phyloP scores from a whole-genome alignment of 1,140 invertebrate genomes.

The Phymorhynchus buccinoides region DNA sequence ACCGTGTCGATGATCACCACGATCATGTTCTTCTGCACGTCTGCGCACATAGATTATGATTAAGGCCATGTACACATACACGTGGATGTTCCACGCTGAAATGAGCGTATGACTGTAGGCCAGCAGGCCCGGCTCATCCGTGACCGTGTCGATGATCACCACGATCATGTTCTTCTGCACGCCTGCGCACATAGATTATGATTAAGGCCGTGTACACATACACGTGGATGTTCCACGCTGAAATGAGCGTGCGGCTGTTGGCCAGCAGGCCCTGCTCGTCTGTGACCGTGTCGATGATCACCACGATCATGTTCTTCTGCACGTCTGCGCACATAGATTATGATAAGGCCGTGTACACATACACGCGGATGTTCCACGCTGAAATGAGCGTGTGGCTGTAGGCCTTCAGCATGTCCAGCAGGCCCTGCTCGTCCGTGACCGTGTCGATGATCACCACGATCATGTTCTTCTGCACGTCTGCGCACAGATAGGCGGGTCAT shows the following conservation, averaged over 20 bases:
- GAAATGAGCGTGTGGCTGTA: background rate
- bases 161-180: constrained; percentile 45
- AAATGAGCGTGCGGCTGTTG: constrained; percentile 14
- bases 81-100: no score
- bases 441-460: constrained; percentile 46
- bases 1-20: constrained; percentile 46
- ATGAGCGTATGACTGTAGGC: no score
- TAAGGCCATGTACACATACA: no score
- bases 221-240: no score
- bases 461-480: constrained; percentile 47
- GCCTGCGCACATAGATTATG: no score
- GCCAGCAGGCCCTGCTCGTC: constrained; percentile 35
- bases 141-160: constrained; percentile 43
- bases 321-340: no score
- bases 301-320: constrained; percentile 45
- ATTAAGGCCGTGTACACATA: no score
- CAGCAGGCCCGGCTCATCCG: constrained; percentile 31
- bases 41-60: constrained; percentile 37
- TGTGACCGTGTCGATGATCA: constrained; percentile 40
- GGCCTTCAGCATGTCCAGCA: constrained; percentile 22
- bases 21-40: constrained; percentile 46
- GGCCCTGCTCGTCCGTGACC: constrained; percentile 31
- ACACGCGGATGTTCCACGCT: no score
- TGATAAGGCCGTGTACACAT: no score
- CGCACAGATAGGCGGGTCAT: no score